Evolutionary conservation across 92 coral and sea anemone genomes (phyloP), one percentile per base, ranked within the genome.

Genomic region (Heteractis magnifica): DNA sequence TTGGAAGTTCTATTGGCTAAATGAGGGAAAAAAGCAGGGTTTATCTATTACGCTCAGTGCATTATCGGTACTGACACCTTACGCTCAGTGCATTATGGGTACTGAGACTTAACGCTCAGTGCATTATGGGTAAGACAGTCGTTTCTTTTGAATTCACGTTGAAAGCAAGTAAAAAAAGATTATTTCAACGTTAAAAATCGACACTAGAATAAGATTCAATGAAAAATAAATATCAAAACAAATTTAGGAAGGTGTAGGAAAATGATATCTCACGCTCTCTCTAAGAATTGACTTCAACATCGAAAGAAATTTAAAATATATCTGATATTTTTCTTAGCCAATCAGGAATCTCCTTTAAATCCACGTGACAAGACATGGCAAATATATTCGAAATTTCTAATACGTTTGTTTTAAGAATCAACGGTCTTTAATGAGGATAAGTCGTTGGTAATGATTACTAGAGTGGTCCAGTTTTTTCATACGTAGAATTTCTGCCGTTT

Each of bases 61-160:
- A 80, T 65, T 65, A 80, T 80, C 75, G 76, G 83, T 80, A 80
- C 6, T 26, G 10, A 19, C 50, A 59, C 82, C 77, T 20, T 20
- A 73, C 77, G 23, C 77, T 51, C 81, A n/a, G 70, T 62, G 21
- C 70, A 62, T 62, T 62, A 62, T n/a, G 20, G 70, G 70, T n/a
- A 18, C 6, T 79, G 15, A 60, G 3, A 62, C 73, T 44, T 68
- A 68, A 65, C 84, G 73, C 70, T 65, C 65, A 81, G 77, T 81
- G 84, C 84, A 70, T 81, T 75, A 81, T 81, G 84, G 84, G 64
- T 81, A 68, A 68, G 49, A 10, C 73, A 68, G 73, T 6, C 12
- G 73, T 68, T 26, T 68, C 73, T 68, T 20, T 41, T n/a, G 49
- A 68, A 26, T 68, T 68, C 49, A 68, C 73, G 23, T 68, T 68